Evolutionary conservation across 2,888 invertebrate genomes (phyloP), one percentile per base, ranked within the genome.

Genomic region (Chouioia cunea): DNA sequence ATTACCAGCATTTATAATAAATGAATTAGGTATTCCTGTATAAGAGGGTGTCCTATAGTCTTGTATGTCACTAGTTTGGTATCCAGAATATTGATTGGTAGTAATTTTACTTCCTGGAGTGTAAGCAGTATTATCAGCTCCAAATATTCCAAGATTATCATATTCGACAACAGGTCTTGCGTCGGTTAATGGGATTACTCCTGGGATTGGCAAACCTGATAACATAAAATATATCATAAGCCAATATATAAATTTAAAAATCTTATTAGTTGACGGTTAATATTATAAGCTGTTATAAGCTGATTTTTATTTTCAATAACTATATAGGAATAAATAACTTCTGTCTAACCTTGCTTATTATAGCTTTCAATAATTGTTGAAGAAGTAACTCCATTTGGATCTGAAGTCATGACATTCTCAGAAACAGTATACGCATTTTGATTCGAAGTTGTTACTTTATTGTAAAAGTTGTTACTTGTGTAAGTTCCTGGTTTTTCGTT

Each of bases 1-100:
- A 23, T 79, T 79, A 58, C 81, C 76, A 22, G 81, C 79, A n/a
- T 82, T 85, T 22, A 82, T 76, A 3, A 83, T 76, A 8, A 82
- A 75, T 8, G 79, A 79, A 62, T 83, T 84, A 0, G 86, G 80
- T 58, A 82, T 70, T 0, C 79, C 75, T 3, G 80, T 81, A 23
- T 81, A 82, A 54, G 70, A 27, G 1, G 74, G 57, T 10, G 82
- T 81, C 62, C 81, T 77, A 64, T 84, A 82, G 63, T 84, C 83
- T 46, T 74, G 78, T 16, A 82, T 67, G 66, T 83, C 84, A 22
- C 80, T 82, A 0, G 79, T 81, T 48, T 77, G 78, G 70, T 83
- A 84, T 6, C 78, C 78, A n/a, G 23, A 67, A 52, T 62, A 65
- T 58, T 71, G 54, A n/a, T 22, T 54, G 36, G 57, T 74, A n/a